Percentiles rank a stretch among this genome's conserved stretches.
phyloP scores from a whole-genome alignment of 64 coral and sea anemone species.

The Dendrophyllia cribrosa region DNA sequence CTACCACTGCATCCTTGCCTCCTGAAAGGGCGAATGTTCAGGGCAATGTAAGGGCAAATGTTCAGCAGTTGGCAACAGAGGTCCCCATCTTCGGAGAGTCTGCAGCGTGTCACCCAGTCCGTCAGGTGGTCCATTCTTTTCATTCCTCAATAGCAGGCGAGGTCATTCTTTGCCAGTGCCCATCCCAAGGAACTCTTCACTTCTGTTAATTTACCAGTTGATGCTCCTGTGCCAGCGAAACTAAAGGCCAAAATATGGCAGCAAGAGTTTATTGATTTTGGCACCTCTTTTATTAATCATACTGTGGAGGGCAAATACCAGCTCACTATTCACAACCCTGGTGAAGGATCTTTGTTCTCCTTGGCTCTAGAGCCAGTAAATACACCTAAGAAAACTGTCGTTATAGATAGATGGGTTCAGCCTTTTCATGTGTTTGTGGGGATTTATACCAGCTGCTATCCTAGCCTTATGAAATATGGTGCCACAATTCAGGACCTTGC shows the following conservation, averaged over 20 bases:
- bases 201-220: conserved; percentile 18
- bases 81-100: neutral
- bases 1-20: no score
- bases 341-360: neutral
- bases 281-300: neutral
- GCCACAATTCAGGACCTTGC: no score
- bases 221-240: conserved; percentile 19
- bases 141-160: neutral
- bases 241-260: conserved; percentile 28
- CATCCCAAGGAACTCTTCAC: neutral
- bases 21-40: no score
- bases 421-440: conserved; percentile 20
- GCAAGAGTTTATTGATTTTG: conserved; percentile 58
- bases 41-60: no score
- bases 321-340: neutral
- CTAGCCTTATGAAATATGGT: no score
- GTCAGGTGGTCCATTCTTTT: neutral
- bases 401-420: neutral
- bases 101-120: neutral
- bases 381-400: neutral
- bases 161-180: no score
- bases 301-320: neutral
- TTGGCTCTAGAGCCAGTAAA: conserved; percentile 17
- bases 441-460: neutral
- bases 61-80: no score